A percentile compares a stretch with the other conserved stretches of the same genome.
Conservation (phyloP, 2,113 vertebrate species). For the Girardinichthys multiradiatus region DNA sequence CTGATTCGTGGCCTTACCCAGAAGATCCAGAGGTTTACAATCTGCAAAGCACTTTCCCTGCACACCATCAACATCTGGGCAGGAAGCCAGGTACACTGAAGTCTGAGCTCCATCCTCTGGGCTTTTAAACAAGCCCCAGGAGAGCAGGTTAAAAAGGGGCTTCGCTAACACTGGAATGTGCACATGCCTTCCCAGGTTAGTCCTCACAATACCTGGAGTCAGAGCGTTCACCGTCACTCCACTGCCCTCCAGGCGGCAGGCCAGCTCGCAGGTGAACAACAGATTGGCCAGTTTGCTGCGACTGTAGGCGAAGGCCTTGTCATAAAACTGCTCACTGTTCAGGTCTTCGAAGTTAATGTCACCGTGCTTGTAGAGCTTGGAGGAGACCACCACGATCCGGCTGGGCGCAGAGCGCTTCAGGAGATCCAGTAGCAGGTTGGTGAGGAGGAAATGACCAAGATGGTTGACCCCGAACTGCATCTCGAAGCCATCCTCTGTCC, state of each 20-base stretch:
- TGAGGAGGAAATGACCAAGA: conserved; percentile 31
- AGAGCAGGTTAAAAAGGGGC: conserved; percentile 21
- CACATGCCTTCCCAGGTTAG: conserved; percentile 16
- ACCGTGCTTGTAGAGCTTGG: conserved; percentile 29
- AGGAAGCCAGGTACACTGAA: conserved; percentile 13
- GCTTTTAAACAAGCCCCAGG: conserved; percentile 16
- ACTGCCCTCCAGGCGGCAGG: conserved; percentile 26
- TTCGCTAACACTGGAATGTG: conserved; percentile 2
- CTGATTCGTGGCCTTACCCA: conserved; percentile 20
- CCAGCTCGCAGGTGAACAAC: conserved; percentile 29
- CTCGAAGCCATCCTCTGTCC: conserved; percentile 34
- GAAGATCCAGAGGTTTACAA: conserved; percentile 15
- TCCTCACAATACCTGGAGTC: conserved; percentile 23
- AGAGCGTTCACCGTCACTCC: conserved; percentile 22
- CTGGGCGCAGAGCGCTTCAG: conserved; percentile 18
- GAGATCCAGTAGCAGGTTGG: conserved; percentile 28
- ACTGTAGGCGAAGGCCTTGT: conserved; percentile 20
- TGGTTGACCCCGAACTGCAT: conserved; percentile 40
- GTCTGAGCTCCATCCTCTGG: conserved; percentile 15
- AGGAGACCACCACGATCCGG: conserved; percentile 21
- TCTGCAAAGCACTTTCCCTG: conserved; percentile 2
- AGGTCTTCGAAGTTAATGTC: conserved; percentile 15
- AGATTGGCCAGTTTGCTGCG: conserved; percentile 41
- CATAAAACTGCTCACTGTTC: conserved; percentile 15
- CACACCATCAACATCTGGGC: conserved; percentile 6